These are phyloP conservation scores for Lasaia peninsularis DNA, from an alignment of 1,140 invertebrate genomes.

Conservation along the genomic window DNA sequence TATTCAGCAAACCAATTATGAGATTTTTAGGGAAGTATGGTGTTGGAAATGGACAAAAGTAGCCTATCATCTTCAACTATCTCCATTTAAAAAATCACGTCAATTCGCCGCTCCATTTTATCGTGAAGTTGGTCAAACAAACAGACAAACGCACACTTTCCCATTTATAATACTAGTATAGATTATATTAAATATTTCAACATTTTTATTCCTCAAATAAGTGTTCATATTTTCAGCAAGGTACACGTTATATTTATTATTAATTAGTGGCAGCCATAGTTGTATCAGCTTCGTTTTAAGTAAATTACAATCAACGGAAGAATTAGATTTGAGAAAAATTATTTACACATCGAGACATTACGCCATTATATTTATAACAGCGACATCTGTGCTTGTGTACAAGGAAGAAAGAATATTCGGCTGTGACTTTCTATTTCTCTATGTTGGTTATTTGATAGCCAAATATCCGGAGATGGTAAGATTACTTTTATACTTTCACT, in stretches of 20 bases:
- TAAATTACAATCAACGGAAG: slow-evolving; percentile 10
- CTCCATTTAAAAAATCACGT: too few species aligned
- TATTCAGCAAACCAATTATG: too few species aligned
- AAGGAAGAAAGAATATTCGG: slow-evolving; percentile 28
- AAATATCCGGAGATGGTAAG: slow-evolving; percentile 45
- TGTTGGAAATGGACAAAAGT: too few species aligned
- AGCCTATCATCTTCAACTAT: too few species aligned
- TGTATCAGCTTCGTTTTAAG: background rate
- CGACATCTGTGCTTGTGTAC: slow-evolving; percentile 28
- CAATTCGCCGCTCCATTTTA: too few species aligned
- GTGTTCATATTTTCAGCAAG: slow-evolving; percentile 38
- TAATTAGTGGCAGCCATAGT: slow-evolving; percentile 26
- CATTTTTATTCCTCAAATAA: background rate
- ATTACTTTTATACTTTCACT: slow-evolving; percentile 18
- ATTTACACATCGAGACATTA: slow-evolving; percentile 20
- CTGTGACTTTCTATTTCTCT: slow-evolving; percentile 40
- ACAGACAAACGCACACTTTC: too few species aligned
- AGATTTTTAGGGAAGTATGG: too few species aligned
- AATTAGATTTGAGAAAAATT: slow-evolving; percentile 16
- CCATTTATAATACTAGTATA: too few species aligned
- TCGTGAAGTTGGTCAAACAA: too few species aligned
- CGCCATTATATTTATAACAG: slow-evolving; percentile 22
- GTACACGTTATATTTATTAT: slow-evolving; percentile 37
- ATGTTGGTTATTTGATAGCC: slow-evolving; percentile 33
- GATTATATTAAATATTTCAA: too few species aligned